Evolutionary conservation across 2,113 vertebrate species (phyloP).

Genomic region (Herpailurus yagouaroundi): DNA sequence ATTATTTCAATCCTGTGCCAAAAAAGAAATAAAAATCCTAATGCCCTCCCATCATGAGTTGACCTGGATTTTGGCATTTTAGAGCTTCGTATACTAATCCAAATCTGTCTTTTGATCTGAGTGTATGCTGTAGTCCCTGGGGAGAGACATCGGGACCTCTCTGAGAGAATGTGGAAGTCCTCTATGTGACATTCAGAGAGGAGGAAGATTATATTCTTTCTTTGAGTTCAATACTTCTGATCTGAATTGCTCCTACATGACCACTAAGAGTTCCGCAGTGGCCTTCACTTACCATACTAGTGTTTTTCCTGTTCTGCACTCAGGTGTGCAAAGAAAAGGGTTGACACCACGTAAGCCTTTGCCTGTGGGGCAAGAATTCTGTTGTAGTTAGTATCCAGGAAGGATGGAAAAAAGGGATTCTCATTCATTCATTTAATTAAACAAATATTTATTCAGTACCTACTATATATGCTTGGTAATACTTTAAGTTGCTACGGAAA

Average conservation of each 20-base stretch:
- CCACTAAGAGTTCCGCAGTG: neutral
- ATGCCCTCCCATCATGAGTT: neutral
- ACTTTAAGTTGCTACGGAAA: neutral
- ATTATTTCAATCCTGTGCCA: neutral
- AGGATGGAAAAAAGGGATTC: neutral
- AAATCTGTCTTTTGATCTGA: neutral
- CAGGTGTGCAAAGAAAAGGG: neutral
- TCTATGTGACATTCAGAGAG: neutral
- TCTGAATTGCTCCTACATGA: neutral
- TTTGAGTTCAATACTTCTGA: neutral
- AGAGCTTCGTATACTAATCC: neutral
- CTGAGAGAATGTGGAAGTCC: neutral
- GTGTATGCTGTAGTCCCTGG: neutral
- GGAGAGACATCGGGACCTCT: no score
- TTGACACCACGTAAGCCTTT: neutral
- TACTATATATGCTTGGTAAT: neutral
- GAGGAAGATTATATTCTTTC: neutral
- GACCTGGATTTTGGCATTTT: neutral
- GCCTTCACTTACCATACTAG: rapidly evolving
- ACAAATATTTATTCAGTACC: neutral
- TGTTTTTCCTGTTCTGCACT: neutral
- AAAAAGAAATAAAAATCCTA: neutral
- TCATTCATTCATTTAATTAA: neutral
- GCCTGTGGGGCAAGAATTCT: neutral
- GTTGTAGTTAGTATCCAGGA: neutral